phyloP scores from a whole-genome alignment of 2,797 vertebrate genomes.

The Acanthornis magna region DNA sequence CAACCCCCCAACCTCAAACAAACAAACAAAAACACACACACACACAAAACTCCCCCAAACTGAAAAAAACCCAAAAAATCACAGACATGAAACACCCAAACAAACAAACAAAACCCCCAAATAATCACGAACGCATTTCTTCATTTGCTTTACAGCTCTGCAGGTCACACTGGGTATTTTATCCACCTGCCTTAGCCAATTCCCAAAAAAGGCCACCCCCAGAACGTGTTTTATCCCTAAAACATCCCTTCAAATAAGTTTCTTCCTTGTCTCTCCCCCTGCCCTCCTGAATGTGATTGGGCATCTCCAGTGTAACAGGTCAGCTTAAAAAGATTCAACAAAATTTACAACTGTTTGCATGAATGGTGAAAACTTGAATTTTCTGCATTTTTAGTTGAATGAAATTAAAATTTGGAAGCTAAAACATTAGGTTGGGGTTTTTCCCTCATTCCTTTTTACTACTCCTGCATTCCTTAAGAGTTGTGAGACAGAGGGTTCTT shows the following conservation, averaged over 20 bases:
- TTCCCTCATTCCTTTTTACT: not conserved
- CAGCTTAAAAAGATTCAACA: not conserved
- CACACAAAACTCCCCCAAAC: no score
- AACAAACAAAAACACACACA: not conserved
- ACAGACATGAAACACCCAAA: not conserved
- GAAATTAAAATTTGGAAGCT: not conserved
- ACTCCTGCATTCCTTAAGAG: not conserved
- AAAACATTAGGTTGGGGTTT: rapidly evolving
- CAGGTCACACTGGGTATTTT: not conserved
- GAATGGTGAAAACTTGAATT: not conserved
- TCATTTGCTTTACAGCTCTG: not conserved
- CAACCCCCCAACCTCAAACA: not conserved
- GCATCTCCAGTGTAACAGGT: not conserved
- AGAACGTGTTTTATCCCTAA: not conserved
- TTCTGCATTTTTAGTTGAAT: not conserved
- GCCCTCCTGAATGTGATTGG: not conserved
- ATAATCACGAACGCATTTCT: rapidly evolving
- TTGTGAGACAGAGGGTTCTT: not conserved
- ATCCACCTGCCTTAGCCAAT: not conserved
- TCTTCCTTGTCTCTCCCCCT: not conserved
- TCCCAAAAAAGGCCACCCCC: not conserved
- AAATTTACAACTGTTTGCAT: not conserved
- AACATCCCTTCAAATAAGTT: not conserved
- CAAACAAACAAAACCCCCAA: not conserved
- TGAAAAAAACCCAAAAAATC: not conserved